Conservation (phyloP, 2,797 vertebrate genomes). For the Manis crassicaudata region DNA sequence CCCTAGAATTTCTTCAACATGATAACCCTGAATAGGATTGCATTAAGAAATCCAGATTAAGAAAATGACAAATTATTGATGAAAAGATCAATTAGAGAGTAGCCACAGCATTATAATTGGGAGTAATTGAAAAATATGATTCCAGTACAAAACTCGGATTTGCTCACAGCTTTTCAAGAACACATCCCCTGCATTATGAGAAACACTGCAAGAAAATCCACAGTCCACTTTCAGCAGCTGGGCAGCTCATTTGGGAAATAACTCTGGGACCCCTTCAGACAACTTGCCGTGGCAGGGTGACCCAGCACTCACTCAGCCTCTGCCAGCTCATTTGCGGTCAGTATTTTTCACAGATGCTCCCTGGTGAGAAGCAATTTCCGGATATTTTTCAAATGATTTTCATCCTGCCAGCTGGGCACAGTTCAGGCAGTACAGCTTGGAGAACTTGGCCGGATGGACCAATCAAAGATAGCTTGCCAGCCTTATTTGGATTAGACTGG, state of each 20-base stretch:
- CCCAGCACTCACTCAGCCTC: constrained; percentile 43
- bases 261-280: constrained; percentile 71
- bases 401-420: constrained; percentile 75
- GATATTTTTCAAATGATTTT: constrained; percentile 81
- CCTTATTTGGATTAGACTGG: constrained; percentile 36
- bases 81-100: constrained; percentile 1
- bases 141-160: background rate
- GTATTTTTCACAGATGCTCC: constrained; percentile 81
- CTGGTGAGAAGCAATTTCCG: constrained; percentile 78
- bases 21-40: background rate
- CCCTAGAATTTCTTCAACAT: constrained; percentile 22
- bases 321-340: constrained; percentile 68
- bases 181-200: background rate
- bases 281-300: constrained; percentile 41
- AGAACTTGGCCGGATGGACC: constrained; percentile 63
- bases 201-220: background rate
- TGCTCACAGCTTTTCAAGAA: background rate
- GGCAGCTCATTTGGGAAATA: constrained; percentile 63
- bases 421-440: constrained; percentile 74
- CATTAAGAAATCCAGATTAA: constrained; percentile 34
- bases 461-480: constrained; percentile 19
- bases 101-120: background rate
- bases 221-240: constrained; percentile 60
- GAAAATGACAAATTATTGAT: background rate
- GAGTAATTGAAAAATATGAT: background rate